Base-by-base conservation (phyloP, 2,888 invertebrate species). In the Protodeltote pygarga region DNA sequence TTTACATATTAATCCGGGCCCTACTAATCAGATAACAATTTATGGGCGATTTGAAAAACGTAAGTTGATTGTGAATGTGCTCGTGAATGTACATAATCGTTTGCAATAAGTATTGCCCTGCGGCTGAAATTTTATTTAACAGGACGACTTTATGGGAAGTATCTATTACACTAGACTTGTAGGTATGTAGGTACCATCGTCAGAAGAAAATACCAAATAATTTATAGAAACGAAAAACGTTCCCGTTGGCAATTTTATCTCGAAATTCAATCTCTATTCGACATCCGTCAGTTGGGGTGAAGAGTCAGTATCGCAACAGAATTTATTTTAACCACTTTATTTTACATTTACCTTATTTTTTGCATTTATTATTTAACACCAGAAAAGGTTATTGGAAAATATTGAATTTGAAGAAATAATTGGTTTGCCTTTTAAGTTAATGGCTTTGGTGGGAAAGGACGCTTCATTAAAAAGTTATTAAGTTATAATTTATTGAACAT, bases 51-150 rank as follows among this genome's bases (percentile, higher is more conserved):
- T n/a, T n/a, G n/a, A n/a, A n/a, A n/a, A n/a, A n/a, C n/a, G n/a
- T n/a, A n/a, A n/a, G n/a, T n/a, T n/a, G n/a, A n/a, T n/a, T n/a
- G n/a, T n/a, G n/a, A n/a, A n/a, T n/a, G n/a, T n/a, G n/a, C n/a
- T n/a, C n/a, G n/a, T n/a, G n/a, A n/a, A n/a, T 61, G 61, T 65
- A 71, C 55, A 59, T 53, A 74, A 73, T 63, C 66, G 58, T 54
- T 69, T 55, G 48, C 53, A 49, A 64, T 65, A n/a, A n/a, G n/a
- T n/a, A 60, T 67, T 63, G 39, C 32, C 45, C 47, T 41, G 27
- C 42, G 37, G 27, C 62, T 65, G 25, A 62, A 62, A 54, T 31
- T 55, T 40, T n/a, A 28, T 34, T 14, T 21, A 34, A 15, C 5
- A 37, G 5, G 14, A 11, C 5, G 5, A 9, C 27, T 8, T 15